These are phyloP conservation scores for Alloscopus bannaensis DNA, from an alignment of 2,888 invertebrate genomes.

Conservation along the genomic window DNA sequence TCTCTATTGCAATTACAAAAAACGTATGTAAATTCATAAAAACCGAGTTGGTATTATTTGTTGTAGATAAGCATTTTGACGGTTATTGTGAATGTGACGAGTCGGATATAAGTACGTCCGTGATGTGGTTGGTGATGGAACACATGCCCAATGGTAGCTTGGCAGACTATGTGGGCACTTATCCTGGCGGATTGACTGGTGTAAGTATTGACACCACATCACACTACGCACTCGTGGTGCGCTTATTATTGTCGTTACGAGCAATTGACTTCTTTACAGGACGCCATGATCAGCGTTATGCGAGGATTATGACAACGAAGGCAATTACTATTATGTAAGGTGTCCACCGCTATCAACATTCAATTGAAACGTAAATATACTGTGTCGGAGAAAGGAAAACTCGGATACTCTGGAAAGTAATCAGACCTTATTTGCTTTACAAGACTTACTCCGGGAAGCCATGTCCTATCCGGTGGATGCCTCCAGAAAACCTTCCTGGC, in stretches of 20 bases:
- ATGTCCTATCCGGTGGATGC: slow-evolving; percentile 50
- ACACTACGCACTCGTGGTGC: too few relatives aligned
- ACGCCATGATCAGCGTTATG: too few relatives aligned
- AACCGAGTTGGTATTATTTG: background rate
- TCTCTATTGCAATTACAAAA: background rate
- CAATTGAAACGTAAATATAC: too few relatives aligned
- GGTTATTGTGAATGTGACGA: background rate
- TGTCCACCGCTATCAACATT: too few relatives aligned
- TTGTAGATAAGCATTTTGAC: slow-evolving; percentile 1
- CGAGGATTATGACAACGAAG: too few relatives aligned
- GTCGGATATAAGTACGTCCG: background rate
- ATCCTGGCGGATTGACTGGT: slow-evolving; percentile 14
- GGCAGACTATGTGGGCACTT: background rate
- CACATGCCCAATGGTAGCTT: slow-evolving; percentile 28
- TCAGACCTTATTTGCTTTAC: too few relatives aligned
- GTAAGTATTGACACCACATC: too few relatives aligned
- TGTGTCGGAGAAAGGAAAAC: too few relatives aligned
- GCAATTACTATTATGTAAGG: too few relatives aligned
- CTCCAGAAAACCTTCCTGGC: slow-evolving; percentile 41
- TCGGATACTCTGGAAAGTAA: slow-evolving; percentile 48
- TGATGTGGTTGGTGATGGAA: slow-evolving; percentile 36
- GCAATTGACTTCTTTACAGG: too few relatives aligned
- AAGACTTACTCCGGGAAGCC: slow-evolving; percentile 26
- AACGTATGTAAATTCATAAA: background rate
- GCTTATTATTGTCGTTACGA: too few relatives aligned